phyloP scores from a whole-genome alignment of 2,888 invertebrate species.

The Drosophila borealis region DNA sequence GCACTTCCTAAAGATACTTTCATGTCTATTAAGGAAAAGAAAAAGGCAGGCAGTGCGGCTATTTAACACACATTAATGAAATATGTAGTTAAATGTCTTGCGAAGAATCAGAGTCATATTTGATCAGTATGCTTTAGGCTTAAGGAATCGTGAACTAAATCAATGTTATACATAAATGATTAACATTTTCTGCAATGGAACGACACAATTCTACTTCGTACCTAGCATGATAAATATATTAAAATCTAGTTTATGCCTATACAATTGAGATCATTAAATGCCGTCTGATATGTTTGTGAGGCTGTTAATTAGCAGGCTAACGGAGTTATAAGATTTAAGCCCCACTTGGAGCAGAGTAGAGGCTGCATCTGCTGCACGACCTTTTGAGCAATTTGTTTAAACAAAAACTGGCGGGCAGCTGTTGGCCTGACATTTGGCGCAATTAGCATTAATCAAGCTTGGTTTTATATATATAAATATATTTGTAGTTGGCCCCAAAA shows the following conservation, averaged over 20 bases:
- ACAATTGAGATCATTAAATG: constrained; percentile 1
- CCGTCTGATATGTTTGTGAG: not conserved
- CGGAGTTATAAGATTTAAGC: constrained; percentile 6
- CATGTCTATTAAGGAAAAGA: too few species aligned
- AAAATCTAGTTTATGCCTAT: not conserved
- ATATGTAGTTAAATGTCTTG: too few species aligned
- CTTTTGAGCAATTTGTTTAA: constrained; percentile 59
- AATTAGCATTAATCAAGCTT: constrained; percentile 79
- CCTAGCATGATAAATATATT: not conserved
- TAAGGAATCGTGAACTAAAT: not conserved
- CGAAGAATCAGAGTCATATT: too few species aligned
- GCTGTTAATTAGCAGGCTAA: constrained; percentile 9
- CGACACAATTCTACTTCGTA: not conserved
- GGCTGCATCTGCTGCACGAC: constrained; percentile 45
- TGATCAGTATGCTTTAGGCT: not conserved
- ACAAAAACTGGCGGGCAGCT: constrained; percentile 26
- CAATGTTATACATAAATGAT: not conserved
- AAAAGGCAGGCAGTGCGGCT: too few species aligned
- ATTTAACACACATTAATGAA: too few species aligned
- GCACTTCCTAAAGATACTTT: too few species aligned
- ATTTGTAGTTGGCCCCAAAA: constrained; percentile 42
- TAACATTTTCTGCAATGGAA: not conserved
- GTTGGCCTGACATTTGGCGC: constrained; percentile 64
- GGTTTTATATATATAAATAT: constrained; percentile 2
- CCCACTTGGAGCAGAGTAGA: constrained; percentile 4